Evolutionary conservation across 1,140 invertebrate genomes (phyloP), one percentile per base, ranked within the genome.

Genomic region (Eciton burchellii): DNA sequence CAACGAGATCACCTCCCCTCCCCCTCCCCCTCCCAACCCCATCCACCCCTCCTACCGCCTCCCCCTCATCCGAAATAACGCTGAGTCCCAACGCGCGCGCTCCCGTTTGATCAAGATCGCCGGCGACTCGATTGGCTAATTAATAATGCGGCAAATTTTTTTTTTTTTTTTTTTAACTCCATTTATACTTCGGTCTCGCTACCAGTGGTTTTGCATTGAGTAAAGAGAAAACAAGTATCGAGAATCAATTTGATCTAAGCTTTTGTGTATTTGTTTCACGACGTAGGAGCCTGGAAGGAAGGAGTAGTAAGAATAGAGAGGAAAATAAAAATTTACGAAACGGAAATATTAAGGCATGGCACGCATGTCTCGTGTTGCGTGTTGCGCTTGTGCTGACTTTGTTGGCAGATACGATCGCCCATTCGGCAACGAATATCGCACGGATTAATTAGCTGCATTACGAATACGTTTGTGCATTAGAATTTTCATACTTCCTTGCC

Each of bases 81-180:
- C n/a, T n/a, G n/a, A n/a, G n/a, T n/a, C n/a, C n/a, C n/a, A n/a
- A n/a, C 65, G 74, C 82, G 66, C 63, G 84, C 57, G 77, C 65
- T 79, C 83, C 84, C 83, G 60, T 89, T 84, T 89, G 68, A 91
- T 91, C 90, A 90, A 91, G 91, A 92, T 92, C 77, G 72, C 59
- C 82, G 45, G 74, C 72, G 79, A 83, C 84, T 91, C 91, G 91
- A 92, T 92, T 92, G 86, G 88, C 89, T 91, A 91, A 91, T 92
- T 92, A 91, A 91, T 91, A 92, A 89, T 90, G 85, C n/a, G n/a
- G n/a, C n/a, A n/a, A n/a, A n/a, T n/a, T n/a, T n/a, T n/a, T n/a
- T n/a, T n/a, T n/a, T n/a, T n/a, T n/a, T n/a, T n/a, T n/a, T n/a
- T n/a, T n/a, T n/a, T n/a, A n/a, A n/a, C n/a, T n/a, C n/a, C n/a